Percentiles rank a stretch among this genome's conserved stretches.
Conservation (phyloP, 2,888 invertebrate species). For the Drosophila pseudotakahashii region DNA sequence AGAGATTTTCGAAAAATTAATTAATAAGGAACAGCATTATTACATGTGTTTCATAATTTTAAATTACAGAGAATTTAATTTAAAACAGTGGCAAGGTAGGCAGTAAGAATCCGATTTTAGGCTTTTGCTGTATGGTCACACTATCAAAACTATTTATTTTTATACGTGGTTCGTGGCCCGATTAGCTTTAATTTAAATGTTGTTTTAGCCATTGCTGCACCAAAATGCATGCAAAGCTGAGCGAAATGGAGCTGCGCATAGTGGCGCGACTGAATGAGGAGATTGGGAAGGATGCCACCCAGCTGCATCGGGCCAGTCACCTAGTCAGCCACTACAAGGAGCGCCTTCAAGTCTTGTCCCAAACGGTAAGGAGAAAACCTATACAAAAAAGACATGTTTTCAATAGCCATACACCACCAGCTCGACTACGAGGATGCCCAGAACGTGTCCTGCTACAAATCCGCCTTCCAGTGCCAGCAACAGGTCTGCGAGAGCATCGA, state of each 20-base stretch:
- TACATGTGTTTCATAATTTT: no score
- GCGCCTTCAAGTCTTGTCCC: conserved; percentile 67
- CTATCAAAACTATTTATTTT: conserved; percentile 59
- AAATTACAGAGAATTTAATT: no score
- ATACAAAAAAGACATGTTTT: background rate
- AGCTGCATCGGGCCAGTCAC: conserved; percentile 85
- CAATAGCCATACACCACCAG: conserved; percentile 82
- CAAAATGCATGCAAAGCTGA: conserved; percentile 68
- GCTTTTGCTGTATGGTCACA: conserved; percentile 1
- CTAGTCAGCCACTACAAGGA: conserved; percentile 83
- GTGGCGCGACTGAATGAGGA: conserved; percentile 85
- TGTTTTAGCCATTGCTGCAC: conserved; percentile 9
- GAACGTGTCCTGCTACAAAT: conserved; percentile 87
- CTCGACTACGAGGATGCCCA: conserved; percentile 87
- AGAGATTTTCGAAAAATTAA: no score
- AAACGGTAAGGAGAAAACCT: conserved; percentile 65
- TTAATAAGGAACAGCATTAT: no score
- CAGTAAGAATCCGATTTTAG: background rate
- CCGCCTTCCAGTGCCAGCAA: conserved; percentile 88
- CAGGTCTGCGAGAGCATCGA: conserved; percentile 84
- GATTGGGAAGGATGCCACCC: conserved; percentile 86
- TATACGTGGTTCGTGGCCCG: conserved; percentile 65
- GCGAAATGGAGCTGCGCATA: conserved; percentile 81
- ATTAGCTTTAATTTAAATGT: conserved; percentile 49
- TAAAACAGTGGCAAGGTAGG: no score